Percentiles rank a stretch among this genome's conserved stretches.
Conservation (phyloP, 2,113 vertebrate species). For the Casuarius casuarius region DNA sequence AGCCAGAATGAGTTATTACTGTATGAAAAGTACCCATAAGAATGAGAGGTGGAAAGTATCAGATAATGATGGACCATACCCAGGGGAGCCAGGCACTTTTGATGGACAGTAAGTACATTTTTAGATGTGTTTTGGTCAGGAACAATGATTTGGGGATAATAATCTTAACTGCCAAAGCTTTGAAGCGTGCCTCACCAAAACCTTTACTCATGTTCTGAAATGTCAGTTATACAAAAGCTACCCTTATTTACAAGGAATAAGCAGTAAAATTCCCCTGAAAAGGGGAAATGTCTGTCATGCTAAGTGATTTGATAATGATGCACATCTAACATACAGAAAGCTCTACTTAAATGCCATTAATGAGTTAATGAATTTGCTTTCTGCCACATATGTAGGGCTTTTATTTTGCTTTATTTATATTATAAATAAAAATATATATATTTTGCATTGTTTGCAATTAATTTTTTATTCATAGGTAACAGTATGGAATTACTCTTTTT, state of each 20-base stretch:
- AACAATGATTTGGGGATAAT: not conserved
- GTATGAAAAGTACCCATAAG: not conserved
- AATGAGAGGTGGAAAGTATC: not conserved
- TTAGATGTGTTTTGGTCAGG: not conserved
- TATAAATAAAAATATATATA: not conserved
- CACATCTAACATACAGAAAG: not conserved
- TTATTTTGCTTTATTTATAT: not conserved
- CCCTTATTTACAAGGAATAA: not conserved
- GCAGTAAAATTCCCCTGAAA: not conserved
- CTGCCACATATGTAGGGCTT: not conserved
- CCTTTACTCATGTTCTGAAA: not conserved
- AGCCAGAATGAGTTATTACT: not conserved
- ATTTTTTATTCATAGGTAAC: not conserved
- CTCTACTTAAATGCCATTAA: not conserved
- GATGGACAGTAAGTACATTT: not conserved
- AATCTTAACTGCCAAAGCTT: not conserved
- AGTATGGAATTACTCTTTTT: not conserved
- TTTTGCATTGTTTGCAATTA: not conserved
- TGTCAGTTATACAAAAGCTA: not conserved
- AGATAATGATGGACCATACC: not conserved
- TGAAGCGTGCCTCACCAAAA: not conserved
- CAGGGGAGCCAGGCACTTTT: not conserved
- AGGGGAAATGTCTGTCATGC: not conserved
- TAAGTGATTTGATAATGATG: not conserved
- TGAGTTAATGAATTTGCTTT: not conserved